phyloP scores from a whole-genome alignment of 2,113 vertebrate species.

The Epinephelus cyanopodus region DNA sequence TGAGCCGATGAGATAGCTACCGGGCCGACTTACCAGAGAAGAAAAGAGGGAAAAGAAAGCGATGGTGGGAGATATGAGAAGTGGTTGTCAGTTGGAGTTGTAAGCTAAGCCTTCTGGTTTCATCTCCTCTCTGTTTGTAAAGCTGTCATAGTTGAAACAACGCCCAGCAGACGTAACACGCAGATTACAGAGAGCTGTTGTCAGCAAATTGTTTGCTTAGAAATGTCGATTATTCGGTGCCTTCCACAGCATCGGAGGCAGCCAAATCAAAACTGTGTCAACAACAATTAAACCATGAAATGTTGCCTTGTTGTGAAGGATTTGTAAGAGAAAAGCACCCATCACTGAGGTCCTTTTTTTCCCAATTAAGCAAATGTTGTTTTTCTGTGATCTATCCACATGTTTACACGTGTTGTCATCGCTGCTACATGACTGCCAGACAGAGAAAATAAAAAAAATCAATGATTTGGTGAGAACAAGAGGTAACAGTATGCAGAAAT shows the following conservation, averaged over 20 bases:
- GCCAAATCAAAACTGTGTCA: slow-evolving; percentile 68
- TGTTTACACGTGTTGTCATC: slow-evolving; percentile 13
- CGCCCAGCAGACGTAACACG: slow-evolving; percentile 46
- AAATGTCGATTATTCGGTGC: slow-evolving; percentile 61
- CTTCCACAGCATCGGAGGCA: slow-evolving; percentile 39
- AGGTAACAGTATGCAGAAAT: slow-evolving; percentile 37
- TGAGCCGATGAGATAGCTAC: slow-evolving; percentile 34
- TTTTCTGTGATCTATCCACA: slow-evolving; percentile 30
- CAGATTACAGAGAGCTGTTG: slow-evolving; percentile 70
- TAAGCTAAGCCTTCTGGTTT: slow-evolving; percentile 61
- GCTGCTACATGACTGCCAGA: slow-evolving; percentile 1
- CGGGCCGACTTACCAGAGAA: neutral
- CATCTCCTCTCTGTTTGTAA: slow-evolving; percentile 63
- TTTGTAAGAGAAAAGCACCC: slow-evolving; percentile 54
- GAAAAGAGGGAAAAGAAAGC: slow-evolving; percentile 5
- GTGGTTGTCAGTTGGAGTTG: slow-evolving; percentile 51
- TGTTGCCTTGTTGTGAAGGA: slow-evolving; percentile 39
- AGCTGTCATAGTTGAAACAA: slow-evolving; percentile 72
- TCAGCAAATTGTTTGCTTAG: slow-evolving; percentile 71
- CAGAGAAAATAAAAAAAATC: neutral
- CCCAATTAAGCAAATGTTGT: slow-evolving; percentile 41
- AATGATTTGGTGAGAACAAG: slow-evolving; percentile 45
- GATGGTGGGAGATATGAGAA: slow-evolving; percentile 39
- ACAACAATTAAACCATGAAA: slow-evolving; percentile 64
- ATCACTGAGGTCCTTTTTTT: slow-evolving; percentile 37